phyloP scores from a whole-genome alignment of 2,888 invertebrate genomes.

The Ectropis crepuscularia region DNA sequence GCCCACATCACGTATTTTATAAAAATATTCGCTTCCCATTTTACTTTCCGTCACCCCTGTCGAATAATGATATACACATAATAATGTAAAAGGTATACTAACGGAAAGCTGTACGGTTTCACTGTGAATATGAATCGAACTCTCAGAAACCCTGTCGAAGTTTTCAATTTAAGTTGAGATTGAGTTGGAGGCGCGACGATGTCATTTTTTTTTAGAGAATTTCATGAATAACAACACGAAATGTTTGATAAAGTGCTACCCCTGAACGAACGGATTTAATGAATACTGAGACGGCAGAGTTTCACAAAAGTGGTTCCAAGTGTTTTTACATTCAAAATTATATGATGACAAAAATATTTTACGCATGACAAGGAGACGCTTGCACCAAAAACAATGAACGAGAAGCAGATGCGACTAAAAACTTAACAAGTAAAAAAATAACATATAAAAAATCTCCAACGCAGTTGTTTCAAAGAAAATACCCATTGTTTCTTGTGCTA shows the following conservation, averaged over 20 bases:
- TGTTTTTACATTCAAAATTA: neutral
- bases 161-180: conserved; percentile 60
- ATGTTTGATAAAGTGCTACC: conserved; percentile 10
- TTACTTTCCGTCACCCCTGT: conserved; percentile 11
- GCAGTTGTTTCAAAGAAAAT: no score
- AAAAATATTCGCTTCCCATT: conserved; percentile 4
- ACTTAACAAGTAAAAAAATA: no score
- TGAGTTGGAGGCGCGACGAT: conserved; percentile 46
- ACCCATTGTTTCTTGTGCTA: no score
- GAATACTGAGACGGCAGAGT: neutral
- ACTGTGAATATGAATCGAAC: conserved; percentile 47
- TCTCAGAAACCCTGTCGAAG: conserved; percentile 46
- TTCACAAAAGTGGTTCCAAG: neutral
- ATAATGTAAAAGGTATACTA: conserved; percentile 12
- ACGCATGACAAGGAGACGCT: no score
- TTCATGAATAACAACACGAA: conserved; percentile 35
- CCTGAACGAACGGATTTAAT: conserved; percentile 13
- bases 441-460: no score
- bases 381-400: no score
- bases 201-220: conserved; percentile 46
- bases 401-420: no score
- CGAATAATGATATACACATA: conserved; percentile 18
- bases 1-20: neutral
- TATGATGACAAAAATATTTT: no score
- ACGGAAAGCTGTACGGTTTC: conserved; percentile 20